Conservation (phyloP, 2,113 vertebrate species). For the Notiomystis cincta region DNA sequence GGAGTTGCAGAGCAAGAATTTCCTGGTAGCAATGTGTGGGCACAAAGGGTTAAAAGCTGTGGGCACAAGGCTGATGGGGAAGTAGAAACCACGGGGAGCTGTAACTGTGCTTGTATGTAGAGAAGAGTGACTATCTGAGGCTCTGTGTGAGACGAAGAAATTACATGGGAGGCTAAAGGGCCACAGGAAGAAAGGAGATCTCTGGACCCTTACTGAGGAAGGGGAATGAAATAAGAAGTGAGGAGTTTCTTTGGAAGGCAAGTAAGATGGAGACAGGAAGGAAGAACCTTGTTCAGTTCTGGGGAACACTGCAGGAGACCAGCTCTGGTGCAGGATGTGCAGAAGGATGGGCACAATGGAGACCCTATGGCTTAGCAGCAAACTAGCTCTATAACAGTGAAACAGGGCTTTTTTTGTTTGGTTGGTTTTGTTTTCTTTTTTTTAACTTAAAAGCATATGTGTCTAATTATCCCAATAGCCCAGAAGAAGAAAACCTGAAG, state of each 20-base stretch:
- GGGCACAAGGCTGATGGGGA: neutral
- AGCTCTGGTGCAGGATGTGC: neutral
- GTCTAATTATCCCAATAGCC: neutral
- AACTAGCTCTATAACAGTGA: neutral
- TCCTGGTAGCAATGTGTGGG: neutral
- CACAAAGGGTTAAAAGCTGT: neutral
- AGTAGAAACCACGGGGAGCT: neutral
- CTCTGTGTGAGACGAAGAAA: neutral
- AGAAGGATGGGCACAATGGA: neutral
- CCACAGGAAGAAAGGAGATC: neutral
- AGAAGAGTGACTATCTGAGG: neutral
- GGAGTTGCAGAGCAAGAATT: neutral
- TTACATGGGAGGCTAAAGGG: neutral
- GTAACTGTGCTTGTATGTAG: too few species aligned
- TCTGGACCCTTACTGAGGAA: neutral
- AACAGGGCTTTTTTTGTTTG: neutral
- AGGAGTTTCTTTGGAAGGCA: neutral
- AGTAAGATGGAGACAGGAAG: neutral
- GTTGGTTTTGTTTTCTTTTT: neutral
- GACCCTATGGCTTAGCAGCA: neutral
- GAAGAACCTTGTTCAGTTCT: neutral
- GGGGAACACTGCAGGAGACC: neutral
- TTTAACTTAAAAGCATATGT: neutral
- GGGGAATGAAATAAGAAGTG: fast-evolving
- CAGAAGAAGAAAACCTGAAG: neutral